Base-by-base conservation (phyloP, 1,140 invertebrate species). In the Drosophila oshimai region DNA sequence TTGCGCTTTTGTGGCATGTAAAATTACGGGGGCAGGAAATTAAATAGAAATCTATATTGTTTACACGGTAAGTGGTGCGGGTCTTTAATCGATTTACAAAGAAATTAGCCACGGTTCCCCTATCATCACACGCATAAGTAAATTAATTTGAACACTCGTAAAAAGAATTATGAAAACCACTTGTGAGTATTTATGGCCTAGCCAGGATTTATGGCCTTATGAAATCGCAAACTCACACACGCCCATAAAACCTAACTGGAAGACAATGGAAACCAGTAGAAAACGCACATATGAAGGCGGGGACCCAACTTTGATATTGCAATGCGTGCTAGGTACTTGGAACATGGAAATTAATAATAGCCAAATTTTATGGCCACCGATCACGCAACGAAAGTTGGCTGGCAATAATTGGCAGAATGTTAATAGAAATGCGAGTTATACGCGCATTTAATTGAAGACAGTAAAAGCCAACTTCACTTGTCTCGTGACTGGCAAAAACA, bases 271-370 rank as follows among this genome's bases (percentile, higher is more conserved):
- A 28, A 34, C 7, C 41, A 18, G 58, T 12, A 37, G 29, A 44
- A 44, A 45, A 54, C 34, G 70, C 68, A 64, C 70, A 53, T 73
- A 46, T 70, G 73, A 55, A 37, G 44, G 24, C 45, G 58, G 36
- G 33, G 31, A 53, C 9, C 9, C 44, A 46, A 46, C 24, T 18
- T 31, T 71, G 53, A 31, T 18, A 50, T 39, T 20, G 58, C 65
- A 74, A 76, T 77, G 83, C 81, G 81, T 87, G 81, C 77, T 71
- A 67, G 69, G 83, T 57, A 87, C 81, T 87, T 87, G 69, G 74
- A 29, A 37, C 46, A 42, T 57, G 37, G 26, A 69, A 54, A 57
- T 58, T 67, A 49, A 65, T 64, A 71, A 53, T 26, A 42, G 36
- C 39, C 58, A 68, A 39, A 46, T 39, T 44, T 70, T 49, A 87